Base-by-base conservation (phyloP, 2,797 vertebrate species). In the Paguma larvata region DNA sequence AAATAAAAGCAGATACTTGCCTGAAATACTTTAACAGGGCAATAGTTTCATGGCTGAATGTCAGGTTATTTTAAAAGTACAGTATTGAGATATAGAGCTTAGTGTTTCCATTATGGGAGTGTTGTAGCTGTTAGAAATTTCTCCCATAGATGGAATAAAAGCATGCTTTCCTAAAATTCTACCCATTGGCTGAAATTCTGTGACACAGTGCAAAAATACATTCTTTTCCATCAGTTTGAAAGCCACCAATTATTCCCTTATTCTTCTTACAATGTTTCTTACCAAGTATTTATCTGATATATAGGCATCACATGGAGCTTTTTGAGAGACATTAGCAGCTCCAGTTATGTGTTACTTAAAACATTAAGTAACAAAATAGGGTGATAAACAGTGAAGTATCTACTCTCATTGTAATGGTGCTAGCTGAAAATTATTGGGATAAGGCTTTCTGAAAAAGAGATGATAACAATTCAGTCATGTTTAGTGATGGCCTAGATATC, bases 321-420 rank as follows among this genome's bases (percentile, higher is more conserved):
- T 96, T 68, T 67, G 25, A 96, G 48, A 96, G 77, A 53, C 38
- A 83, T 79, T 82, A 92, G 7, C 51, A 83, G n/a, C 53, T 44
- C 16, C 30, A 91, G 65, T 86, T 94, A n/a, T 80, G 56, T 96
- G 38, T 73, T 94, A 85, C 91, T 97, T 92, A 95, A 91, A 97
- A 89, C 30, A 94, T 44, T 94, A 83, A 94, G 7, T 70, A 75
- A 88, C 53, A 96, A 87, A 85, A 90, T 79, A 85, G 34, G 25
- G 73, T 85, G 27, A 48, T 9, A 85, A 83, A 79, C 25, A 27
- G 32, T 87, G 16, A 88, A 44, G 15, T 63, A 85, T 73, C 25
- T 91, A 72, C 56, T 15, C 25, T 70, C 11, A 19, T 44, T 83
- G 6, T 85, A 92, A 85, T 72, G 34, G 15, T 67, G 19, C 53